phyloP scores from a whole-genome alignment of 2,888 invertebrate species.

The Phortica okadai region DNA sequence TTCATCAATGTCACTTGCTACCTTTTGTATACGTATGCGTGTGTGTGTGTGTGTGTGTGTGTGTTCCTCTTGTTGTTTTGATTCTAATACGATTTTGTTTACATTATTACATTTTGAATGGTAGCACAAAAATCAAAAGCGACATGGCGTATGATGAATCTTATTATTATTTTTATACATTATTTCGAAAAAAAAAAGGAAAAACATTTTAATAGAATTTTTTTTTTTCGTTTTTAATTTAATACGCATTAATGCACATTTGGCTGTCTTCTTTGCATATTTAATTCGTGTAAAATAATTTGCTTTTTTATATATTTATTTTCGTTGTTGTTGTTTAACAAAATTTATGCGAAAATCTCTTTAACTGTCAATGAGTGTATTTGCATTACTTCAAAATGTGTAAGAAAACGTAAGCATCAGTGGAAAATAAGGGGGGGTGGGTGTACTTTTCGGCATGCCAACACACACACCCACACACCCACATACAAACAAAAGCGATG shows the following conservation, averaged over 20 bases:
- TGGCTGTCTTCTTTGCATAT: neutral
- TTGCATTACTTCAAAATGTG: too few species aligned
- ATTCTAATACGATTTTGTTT: constrained; percentile 12
- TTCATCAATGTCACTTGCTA: constrained; percentile 67
- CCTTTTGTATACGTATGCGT: constrained; percentile 40
- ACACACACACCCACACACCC: too few species aligned
- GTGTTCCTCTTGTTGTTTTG: constrained; percentile 4
- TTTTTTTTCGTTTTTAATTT: neutral
- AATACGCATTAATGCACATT: neutral
- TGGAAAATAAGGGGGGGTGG: too few species aligned
- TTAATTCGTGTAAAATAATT: neutral
- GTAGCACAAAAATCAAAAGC: neutral
- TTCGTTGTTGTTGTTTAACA: neutral
- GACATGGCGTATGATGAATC: constrained; percentile 2
- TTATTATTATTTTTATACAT: neutral
- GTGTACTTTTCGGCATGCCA: too few species aligned
- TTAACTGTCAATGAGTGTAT: too few species aligned
- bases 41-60: constrained; percentile 39
- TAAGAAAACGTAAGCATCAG: too few species aligned
- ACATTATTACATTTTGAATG: neutral
- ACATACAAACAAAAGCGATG: neutral
- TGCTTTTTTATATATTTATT: neutral
- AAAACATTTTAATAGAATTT: neutral
- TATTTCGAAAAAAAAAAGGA: neutral
- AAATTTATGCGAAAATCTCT: constrained; percentile 9